Conservation (phyloP, 2,113 vertebrate genomes). For the Edolisoma coerulescens region DNA sequence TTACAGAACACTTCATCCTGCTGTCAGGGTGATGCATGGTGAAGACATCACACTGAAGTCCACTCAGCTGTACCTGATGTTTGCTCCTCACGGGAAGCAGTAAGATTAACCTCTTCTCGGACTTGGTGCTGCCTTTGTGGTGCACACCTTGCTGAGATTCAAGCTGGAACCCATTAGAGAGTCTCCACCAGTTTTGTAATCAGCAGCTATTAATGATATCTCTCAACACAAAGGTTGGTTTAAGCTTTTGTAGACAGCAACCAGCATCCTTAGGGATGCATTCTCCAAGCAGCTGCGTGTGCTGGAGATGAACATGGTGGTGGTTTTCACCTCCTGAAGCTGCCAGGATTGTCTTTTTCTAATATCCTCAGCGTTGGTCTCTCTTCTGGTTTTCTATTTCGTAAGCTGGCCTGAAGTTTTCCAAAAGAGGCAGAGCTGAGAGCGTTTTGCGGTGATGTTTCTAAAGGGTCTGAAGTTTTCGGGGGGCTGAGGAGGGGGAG, state of each 20-base stretch:
- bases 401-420: constrained; percentile 44
- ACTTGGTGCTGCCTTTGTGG: constrained; percentile 26
- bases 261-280: constrained; percentile 27
- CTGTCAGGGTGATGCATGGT: neutral
- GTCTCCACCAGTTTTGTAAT: constrained; percentile 6
- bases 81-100: neutral
- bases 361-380: neutral
- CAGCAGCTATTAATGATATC: neutral
- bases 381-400: neutral
- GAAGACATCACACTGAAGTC: constrained; percentile 31
- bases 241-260: constrained; percentile 4
- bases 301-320: neutral
- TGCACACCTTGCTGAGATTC: constrained; percentile 21
- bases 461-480: constrained; percentile 62
- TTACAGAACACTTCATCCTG: constrained; percentile 13
- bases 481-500: neutral
- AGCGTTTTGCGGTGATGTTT: constrained; percentile 59
- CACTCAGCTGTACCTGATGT: neutral
- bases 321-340: neutral
- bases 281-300: neutral
- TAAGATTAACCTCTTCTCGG: constrained; percentile 49
- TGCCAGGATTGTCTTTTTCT: neutral
- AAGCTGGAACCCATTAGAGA: constrained; percentile 61
- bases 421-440: constrained; percentile 49
- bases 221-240: neutral